phyloP scores from a whole-genome alignment of 2,888 invertebrate species.

The Thysanoteuthis rhombus region DNA sequence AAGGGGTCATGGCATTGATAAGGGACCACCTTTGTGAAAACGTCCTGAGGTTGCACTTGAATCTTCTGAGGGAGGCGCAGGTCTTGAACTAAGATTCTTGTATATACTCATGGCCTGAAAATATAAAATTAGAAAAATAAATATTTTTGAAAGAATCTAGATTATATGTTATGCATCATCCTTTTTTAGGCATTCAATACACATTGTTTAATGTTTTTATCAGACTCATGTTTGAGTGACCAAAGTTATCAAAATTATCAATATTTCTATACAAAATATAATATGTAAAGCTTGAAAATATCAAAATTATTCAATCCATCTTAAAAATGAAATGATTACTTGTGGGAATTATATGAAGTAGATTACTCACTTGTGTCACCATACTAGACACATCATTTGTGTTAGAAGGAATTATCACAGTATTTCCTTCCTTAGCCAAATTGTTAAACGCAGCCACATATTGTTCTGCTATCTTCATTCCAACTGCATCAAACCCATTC shows the following conservation, averaged over 20 bases:
- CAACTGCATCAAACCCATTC: conserved; percentile 90
- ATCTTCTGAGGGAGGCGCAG: conserved; percentile 1
- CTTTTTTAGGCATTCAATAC: no score
- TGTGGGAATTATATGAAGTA: background rate
- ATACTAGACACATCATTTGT: conserved; percentile 79
- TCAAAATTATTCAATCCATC: background rate
- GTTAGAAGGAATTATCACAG: conserved; percentile 91
- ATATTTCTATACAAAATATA: background rate
- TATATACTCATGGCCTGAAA: conserved; percentile 59
- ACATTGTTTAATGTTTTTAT: background rate
- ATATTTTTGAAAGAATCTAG: background rate
- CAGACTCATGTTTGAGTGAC: background rate
- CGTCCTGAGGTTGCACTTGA: background rate
- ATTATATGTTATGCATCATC: no score
- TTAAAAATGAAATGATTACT: background rate
- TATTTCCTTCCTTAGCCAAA: conserved; percentile 92
- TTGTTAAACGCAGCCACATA: conserved; percentile 94
- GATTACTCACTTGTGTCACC: conserved; percentile 77
- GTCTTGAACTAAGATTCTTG: conserved; percentile 38
- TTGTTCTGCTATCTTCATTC: conserved; percentile 91
- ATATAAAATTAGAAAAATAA: background rate
- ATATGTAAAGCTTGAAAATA: background rate
- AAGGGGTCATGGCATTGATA: background rate
- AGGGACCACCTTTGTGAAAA: conserved; percentile 16
- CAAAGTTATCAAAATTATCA: background rate